These are phyloP conservation scores for Stercorarius parasiticus DNA, from an alignment of 2,113 vertebrate genomes.

Conservation along the genomic window DNA sequence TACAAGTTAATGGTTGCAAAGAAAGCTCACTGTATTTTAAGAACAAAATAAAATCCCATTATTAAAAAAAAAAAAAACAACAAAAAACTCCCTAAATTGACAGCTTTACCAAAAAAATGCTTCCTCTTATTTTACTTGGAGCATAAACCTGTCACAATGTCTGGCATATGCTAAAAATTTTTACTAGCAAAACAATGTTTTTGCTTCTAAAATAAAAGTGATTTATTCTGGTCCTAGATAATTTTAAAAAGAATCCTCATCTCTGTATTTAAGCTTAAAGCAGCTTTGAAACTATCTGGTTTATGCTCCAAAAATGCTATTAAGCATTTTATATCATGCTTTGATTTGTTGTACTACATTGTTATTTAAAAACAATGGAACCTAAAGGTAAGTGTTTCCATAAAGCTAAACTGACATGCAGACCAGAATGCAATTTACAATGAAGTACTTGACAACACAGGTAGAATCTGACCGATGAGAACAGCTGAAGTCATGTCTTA, in stretches of 20 bases:
- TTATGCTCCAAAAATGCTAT: conserved; percentile 79
- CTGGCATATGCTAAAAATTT: conserved; percentile 61
- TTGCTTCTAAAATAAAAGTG: conserved; percentile 57
- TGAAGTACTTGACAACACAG: conserved; percentile 64
- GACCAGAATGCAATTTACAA: conserved; percentile 88
- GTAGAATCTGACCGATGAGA: conserved; percentile 15
- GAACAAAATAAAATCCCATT: conserved; percentile 66
- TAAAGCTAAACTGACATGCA: conserved; percentile 89
- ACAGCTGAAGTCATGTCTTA: conserved; percentile 69
- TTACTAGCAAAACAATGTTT: conserved; percentile 48
- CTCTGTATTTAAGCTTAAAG: conserved; percentile 65
- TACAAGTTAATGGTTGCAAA: conserved; percentile 79
- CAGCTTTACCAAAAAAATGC: conserved; percentile 64
- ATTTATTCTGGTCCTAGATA: conserved; percentile 67
- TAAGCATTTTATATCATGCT: conserved; percentile 76
- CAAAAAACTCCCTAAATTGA: not conserved
- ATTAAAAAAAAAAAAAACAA: conserved; percentile 26
- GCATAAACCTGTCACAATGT: conserved; percentile 74
- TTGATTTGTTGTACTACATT: conserved; percentile 71
- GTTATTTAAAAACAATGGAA: conserved; percentile 74
- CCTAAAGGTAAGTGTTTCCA: conserved; percentile 79
- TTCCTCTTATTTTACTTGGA: conserved; percentile 77
- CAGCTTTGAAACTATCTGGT: conserved; percentile 65
- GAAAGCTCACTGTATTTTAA: conserved; percentile 50
- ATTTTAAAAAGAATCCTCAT: conserved; percentile 45